A percentile compares a stretch with the other conserved stretches of the same genome.
These are phyloP conservation scores for Tadarida brasiliensis DNA, from an alignment of 2,797 vertebrate species.

Conservation along the genomic window DNA sequence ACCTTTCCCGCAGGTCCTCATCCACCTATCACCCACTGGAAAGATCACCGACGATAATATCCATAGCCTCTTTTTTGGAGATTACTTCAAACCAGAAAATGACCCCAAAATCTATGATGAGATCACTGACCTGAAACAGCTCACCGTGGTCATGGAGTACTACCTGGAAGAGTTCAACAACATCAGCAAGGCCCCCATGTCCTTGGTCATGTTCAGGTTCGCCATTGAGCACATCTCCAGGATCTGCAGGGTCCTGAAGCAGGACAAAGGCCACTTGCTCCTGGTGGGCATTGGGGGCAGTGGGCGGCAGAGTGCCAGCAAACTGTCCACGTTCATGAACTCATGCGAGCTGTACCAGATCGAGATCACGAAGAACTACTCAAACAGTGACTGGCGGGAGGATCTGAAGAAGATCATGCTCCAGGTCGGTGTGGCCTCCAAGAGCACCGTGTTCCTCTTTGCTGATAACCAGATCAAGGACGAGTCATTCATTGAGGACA, in stretches of 20 bases:
- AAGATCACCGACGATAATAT: constrained; percentile 92
- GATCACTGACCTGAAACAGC: constrained; percentile 91
- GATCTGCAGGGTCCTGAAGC: constrained; percentile 95
- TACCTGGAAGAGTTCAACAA: constrained; percentile 96
- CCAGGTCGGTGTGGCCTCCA: constrained; percentile 91
- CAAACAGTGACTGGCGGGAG: constrained; percentile 92
- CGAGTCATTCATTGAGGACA: constrained; percentile 94
- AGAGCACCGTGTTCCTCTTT: constrained; percentile 92
- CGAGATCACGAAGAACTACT: constrained; percentile 94
- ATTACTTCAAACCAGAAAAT: constrained; percentile 90
- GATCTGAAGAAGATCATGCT: constrained; percentile 95
- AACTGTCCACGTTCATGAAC: constrained; percentile 94
- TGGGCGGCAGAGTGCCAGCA: constrained; percentile 94
- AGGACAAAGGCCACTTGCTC: constrained; percentile 94
- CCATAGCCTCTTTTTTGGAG: constrained; percentile 95
- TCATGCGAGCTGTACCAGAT: constrained; percentile 94
- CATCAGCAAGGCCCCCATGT: constrained; percentile 95
- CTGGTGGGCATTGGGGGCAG: constrained; percentile 95
- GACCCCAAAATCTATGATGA: constrained; percentile 92
- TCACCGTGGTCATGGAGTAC: constrained; percentile 93
- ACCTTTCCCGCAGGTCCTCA: constrained; percentile 89
- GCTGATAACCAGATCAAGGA: constrained; percentile 95
- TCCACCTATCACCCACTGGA: constrained; percentile 91
- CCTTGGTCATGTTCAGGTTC: constrained; percentile 96
- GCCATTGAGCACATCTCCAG: constrained; percentile 97